Percentiles rank a stretch among this genome's conserved stretches.
Conservation (phyloP, 1,140 invertebrate species). For the Reticulitermes speratus region DNA sequence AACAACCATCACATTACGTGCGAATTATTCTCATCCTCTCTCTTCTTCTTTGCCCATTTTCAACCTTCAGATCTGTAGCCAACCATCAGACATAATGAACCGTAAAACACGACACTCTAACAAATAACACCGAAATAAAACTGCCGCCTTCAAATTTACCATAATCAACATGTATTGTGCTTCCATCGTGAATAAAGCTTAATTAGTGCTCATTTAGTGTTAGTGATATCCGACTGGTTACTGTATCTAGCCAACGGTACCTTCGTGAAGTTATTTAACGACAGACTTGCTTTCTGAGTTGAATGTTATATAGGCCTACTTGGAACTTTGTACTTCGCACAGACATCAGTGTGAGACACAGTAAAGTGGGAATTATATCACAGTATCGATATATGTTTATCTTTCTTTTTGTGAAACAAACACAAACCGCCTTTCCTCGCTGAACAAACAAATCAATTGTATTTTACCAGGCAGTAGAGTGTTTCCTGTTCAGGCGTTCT, state of each 20-base stretch:
- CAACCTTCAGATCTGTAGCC: neutral
- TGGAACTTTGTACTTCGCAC: neutral
- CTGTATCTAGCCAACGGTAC: neutral
- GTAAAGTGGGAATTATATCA: no score
- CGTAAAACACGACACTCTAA: neutral
- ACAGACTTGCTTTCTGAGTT: no score
- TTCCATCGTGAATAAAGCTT: neutral
- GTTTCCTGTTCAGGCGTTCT: no score
- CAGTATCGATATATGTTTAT: no score
- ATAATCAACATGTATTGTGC: neutral
- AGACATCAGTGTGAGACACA: no score
- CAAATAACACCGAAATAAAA: neutral
- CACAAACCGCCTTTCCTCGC: no score
- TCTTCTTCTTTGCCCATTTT: neutral
- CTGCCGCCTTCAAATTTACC: neutral
- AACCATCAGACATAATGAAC: neutral
- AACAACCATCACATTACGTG: neutral
- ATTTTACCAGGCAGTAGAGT: no score
- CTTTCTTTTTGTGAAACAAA: no score
- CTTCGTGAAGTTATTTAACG: neutral
- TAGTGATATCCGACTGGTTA: neutral
- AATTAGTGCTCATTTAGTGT: neutral
- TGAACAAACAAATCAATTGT: no score
- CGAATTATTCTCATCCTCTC: neutral
- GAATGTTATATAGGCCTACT: neutral